Evolutionary conservation across 1,140 invertebrate genomes (phyloP).

Genomic region (Ephestia elutella): DNA sequence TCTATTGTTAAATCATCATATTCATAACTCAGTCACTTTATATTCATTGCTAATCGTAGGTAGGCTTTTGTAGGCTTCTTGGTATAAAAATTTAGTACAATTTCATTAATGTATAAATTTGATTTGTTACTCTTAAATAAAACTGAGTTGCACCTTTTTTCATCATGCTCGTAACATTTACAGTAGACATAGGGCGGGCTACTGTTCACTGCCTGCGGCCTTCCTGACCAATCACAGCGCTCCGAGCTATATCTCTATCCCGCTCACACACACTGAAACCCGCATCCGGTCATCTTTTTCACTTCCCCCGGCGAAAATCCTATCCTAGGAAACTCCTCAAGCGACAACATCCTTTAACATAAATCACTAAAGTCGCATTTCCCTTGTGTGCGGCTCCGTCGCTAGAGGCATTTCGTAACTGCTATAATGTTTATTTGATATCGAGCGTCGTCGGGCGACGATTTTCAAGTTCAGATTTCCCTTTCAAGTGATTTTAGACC

Average conservation of each 20-base stretch:
- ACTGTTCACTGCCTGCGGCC: conserved; percentile 73
- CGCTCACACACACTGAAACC: conserved; percentile 29
- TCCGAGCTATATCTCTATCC: conserved; percentile 65
- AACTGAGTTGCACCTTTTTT: conserved; percentile 41
- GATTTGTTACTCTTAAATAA: too few species aligned
- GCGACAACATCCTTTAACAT: conserved; percentile 30
- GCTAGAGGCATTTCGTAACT: conserved; percentile 49
- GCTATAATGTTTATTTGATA: conserved; percentile 68
- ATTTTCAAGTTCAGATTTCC: conserved; percentile 73
- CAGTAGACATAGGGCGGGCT: conserved; percentile 74
- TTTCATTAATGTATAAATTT: too few species aligned
- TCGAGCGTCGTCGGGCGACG: conserved; percentile 69
- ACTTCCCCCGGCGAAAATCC: conserved; percentile 69
- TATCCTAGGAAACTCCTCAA: conserved; percentile 45
- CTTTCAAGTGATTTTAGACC: conserved; percentile 58
- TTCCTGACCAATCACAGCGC: conserved; percentile 74
- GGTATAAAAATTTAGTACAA: too few species aligned
- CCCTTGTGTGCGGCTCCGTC: conserved; percentile 19
- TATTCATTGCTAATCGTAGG: too few species aligned
- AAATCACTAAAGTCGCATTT: conserved; percentile 35
- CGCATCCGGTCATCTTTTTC: conserved; percentile 48
- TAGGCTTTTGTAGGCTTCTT: too few species aligned
- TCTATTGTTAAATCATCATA: too few species aligned
- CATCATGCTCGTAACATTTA: conserved; percentile 52
- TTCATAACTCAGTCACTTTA: too few species aligned